Evolutionary conservation across 1,140 invertebrate genomes (phyloP).

Genomic region (Propsilocerus akamusi): DNA sequence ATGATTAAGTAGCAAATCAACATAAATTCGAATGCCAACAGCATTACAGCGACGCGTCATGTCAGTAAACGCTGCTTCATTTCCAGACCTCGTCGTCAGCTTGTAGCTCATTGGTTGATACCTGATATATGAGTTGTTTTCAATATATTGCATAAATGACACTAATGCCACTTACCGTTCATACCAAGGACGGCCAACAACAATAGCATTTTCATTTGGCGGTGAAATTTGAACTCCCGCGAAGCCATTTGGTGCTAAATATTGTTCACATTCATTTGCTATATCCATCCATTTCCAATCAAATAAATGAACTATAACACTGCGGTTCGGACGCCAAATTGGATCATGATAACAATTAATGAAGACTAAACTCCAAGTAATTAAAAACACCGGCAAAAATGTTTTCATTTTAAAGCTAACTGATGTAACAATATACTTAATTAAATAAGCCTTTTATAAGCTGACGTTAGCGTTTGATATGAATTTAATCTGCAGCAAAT

Average conservation of each 20-base stretch:
- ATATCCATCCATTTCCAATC: constrained; percentile 56
- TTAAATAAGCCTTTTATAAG: no score
- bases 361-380: no score
- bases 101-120: constrained; percentile 81
- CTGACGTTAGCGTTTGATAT: no score
- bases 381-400: no score
- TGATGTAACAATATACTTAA: no score
- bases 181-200: constrained; percentile 46
- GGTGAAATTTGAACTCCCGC: no score
- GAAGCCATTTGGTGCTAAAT: constrained; percentile 44
- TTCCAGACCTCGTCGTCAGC: constrained; percentile 54
- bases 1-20: constrained; percentile 58
- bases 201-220: constrained; percentile 39
- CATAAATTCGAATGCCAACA: constrained; percentile 58
- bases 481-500: constrained; percentile 7
- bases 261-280: constrained; percentile 49
- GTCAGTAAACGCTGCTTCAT: constrained; percentile 42
- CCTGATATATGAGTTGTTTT: no score
- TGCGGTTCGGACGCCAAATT: constrained; percentile 15
- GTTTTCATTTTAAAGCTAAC: no score
- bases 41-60: no score
- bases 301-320: constrained; percentile 40
- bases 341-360: constrained; percentile 21
- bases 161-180: no score
- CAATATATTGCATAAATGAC: no score